phyloP scores from a whole-genome alignment of 2,113 vertebrate species.

The Heterochromis multidens region DNA sequence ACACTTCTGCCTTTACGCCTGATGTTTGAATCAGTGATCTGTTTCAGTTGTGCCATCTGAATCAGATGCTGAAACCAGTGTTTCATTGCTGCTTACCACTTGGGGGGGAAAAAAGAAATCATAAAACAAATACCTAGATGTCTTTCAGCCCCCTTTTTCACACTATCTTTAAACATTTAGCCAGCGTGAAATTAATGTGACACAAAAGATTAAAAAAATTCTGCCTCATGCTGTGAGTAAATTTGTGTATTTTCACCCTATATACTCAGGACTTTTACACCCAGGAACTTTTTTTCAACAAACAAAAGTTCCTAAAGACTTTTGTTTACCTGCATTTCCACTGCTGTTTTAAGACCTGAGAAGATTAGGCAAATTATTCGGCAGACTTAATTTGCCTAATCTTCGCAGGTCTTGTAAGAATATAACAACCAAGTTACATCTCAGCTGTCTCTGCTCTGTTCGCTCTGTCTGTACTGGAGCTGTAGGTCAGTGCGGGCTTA shows the following conservation, averaged over 20 bases:
- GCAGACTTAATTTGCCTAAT: background rate
- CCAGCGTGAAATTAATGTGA: background rate
- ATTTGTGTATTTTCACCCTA: background rate
- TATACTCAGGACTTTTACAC: background rate
- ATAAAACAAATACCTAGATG: background rate
- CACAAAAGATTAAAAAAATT: background rate
- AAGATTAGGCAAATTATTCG: background rate
- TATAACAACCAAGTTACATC: background rate
- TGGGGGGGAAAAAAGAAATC: background rate
- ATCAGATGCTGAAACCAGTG: background rate
- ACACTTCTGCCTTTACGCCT: background rate
- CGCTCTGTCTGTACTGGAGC: rapidly evolving
- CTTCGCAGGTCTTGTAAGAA: background rate
- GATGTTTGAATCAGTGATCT: background rate
- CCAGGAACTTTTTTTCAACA: background rate
- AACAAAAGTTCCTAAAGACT: background rate
- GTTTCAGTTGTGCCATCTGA: too few relatives aligned
- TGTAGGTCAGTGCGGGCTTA: background rate
- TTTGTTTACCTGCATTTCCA: background rate
- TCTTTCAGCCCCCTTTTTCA: background rate
- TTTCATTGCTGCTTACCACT: background rate
- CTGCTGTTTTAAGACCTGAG: background rate
- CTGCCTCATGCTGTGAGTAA: background rate
- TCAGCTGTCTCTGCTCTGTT: background rate
- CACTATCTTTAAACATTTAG: background rate